Conservation (phyloP, 2,797 vertebrate genomes). For the Labroides dimidiatus region DNA sequence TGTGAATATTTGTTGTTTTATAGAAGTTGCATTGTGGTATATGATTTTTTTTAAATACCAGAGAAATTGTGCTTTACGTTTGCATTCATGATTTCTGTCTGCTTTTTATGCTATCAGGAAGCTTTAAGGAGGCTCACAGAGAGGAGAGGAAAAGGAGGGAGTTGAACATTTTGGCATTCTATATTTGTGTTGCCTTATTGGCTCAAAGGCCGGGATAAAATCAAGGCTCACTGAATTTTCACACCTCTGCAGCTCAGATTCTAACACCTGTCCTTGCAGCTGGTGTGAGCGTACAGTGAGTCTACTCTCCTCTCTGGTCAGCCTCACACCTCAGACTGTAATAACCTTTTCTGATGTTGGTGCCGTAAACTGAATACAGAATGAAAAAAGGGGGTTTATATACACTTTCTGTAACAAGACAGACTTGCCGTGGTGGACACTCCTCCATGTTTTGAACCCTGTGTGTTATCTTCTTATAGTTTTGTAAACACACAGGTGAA, state of each 20-base stretch:
- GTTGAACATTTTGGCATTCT: conserved; percentile 77
- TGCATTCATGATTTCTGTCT: conserved; percentile 42
- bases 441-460: too few species aligned
- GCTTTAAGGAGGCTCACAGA: conserved; percentile 73
- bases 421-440: too few species aligned
- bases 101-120: conserved; percentile 61
- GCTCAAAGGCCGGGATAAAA: conserved; percentile 49
- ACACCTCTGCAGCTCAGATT: conserved; percentile 11
- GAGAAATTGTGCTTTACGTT: conserved; percentile 57
- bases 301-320: conserved; percentile 58
- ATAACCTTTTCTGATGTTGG: neutral
- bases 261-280: too few species aligned
- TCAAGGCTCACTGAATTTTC: conserved; percentile 29
- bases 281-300: too few species aligned
- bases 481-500: conserved; percentile 10
- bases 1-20: conserved; percentile 42
- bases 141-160: conserved; percentile 42
- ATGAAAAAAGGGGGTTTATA: too few species aligned
- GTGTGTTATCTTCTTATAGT: conserved; percentile 14
- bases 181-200: conserved; percentile 71
- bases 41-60: conserved; percentile 33
- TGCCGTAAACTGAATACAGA: neutral
- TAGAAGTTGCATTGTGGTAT: conserved; percentile 31
- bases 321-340: conserved; percentile 38
- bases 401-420: too few species aligned